These are phyloP conservation scores for Prolemur simus DNA, from an alignment of 2,113 vertebrate genomes.

Conservation along the genomic window DNA sequence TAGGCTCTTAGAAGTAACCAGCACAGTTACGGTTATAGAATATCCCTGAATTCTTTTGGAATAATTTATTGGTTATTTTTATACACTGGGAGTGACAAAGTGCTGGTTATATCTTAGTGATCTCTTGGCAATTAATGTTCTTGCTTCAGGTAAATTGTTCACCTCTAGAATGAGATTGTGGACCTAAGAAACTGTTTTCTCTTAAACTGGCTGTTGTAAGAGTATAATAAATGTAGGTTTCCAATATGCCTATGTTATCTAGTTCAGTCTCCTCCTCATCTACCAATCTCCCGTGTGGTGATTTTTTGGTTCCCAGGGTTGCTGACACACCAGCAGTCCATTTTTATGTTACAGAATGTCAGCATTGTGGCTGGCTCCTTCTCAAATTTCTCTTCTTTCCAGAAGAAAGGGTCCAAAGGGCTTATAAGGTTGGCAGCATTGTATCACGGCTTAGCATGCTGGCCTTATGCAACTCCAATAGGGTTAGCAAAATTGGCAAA, in stretches of 20 bases:
- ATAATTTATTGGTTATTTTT: conserved; percentile 13
- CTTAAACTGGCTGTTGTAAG: background rate
- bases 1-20: background rate
- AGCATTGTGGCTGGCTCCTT: background rate
- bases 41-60: background rate
- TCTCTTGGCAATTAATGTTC: background rate
- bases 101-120: background rate
- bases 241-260: background rate
- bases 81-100: background rate
- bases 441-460: background rate
- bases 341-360: background rate
- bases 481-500: background rate
- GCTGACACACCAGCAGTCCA: background rate
- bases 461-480: background rate
- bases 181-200: background rate
- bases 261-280: background rate
- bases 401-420: conserved; percentile 3
- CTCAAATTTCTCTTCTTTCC: background rate
- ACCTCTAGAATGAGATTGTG: background rate
- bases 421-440: background rate
- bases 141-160: background rate
- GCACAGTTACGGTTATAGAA: background rate
- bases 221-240: background rate
- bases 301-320: background rate
- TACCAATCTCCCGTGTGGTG: background rate